Base-by-base conservation (phyloP, 2,888 invertebrate species). In the Amiota minor region DNA sequence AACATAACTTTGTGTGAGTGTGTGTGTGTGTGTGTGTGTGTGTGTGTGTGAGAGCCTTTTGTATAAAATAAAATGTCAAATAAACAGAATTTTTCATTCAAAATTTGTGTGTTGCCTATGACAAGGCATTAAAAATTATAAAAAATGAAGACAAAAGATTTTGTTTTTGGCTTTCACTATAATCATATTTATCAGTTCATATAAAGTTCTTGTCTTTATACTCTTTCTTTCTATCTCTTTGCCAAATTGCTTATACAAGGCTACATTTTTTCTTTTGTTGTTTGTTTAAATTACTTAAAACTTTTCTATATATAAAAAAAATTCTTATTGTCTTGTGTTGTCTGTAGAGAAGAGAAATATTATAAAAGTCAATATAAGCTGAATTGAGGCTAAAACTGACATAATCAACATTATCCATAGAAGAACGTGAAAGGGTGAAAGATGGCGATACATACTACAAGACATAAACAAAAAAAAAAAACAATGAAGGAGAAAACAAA, bases 361-460 rank as follows among this genome's bases (percentile, higher is more conserved):
- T 68, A 53, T 68, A 53, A 68, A 68, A 68, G 67, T 50, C 67
- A 67, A 67, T 67, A 67, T 65, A 67, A 67, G 67, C 67, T 20
- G 53, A 68, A 68, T 68, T 68, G 35, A 68, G 67, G 67, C 67
- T 68, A 68, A 68, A 68, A 68, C 67, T 68, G 67, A 68, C 67
- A 68, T 45, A 62, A 62, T 62, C 23, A 35, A 59, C 56, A 59
- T 16, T 20, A 3, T 18, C 20, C 20, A 35, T 35, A 23, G 3
- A 3, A 23, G 3, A 3, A 3, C 23, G 23, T 35, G 35, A 35
- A 35, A 35, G 35, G 35, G 35, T 35, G 6, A 35, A 35, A 35
- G 35, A 35, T 35, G 35, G 6, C 35, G 6, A 35, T 23, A 3
- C 3, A 1, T 23, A 23, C 23, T 23, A 35, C 20, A 59, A 14